Evolutionary conservation across 2,113 vertebrate species (phyloP), one percentile per base, ranked within the genome.

Genomic region (Gymnogyps californianus): DNA sequence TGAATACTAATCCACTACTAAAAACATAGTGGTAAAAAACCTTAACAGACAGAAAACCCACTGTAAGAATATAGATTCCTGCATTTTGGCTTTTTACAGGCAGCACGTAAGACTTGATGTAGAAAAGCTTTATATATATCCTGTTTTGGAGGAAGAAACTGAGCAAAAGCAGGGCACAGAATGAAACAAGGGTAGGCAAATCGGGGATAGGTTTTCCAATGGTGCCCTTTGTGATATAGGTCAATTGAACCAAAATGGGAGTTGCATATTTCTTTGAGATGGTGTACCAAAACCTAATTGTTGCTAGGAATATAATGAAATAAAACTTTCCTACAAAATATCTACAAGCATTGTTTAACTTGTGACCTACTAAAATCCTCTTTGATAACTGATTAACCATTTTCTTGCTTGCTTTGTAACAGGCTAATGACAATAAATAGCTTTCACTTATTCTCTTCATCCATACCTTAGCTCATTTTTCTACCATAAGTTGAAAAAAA

Each of bases 1-100:
- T 90, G 93, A 97, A 90, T 97, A 98, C 93, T 98, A 97, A 97
- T 98, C 89, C 62, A 85, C 59, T 98, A 97, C 95, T 98, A 96
- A 98, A 98, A 97, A 66, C 84, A 65, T 86, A 96, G 92, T 80
- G 78, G 66, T 97, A 92, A 96, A 96, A 92, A 71, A 46, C 25
- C 58, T 94, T 97, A 98, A 96, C 81, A 92, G 85, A 90, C 49
- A 94, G 76, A 96, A 97, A 97, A 55, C 36, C 44, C 10, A 2
- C 71, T 93, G 25, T 67, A 87, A 93, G 94, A 85, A 89, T 95
- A 61, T 26, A 91, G 64, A 94, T 95, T 92, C 10, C 31, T 96
- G 32, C 83, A 29, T 93, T 97, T 97, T 87, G 83, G 57, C 65
- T 96, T 97, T 97, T 90, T 96, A 54, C 79, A 96, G 88, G 79